phyloP scores from a whole-genome alignment of 2,113 vertebrate genomes.

The Muscicapa adusta region DNA sequence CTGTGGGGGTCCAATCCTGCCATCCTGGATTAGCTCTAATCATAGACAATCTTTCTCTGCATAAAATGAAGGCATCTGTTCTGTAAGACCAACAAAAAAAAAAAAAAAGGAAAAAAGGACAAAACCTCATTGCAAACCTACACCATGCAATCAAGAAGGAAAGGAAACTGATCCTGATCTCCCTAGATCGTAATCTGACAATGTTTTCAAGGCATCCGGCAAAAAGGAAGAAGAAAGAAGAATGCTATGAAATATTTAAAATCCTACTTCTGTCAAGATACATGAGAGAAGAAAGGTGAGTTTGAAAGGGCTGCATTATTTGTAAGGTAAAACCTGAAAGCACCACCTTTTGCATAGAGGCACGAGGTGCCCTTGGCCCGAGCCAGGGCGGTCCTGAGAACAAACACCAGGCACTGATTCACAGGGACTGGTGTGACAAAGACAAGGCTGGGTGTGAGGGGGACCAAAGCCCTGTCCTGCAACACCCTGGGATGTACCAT shows the following conservation, averaged over 20 bases:
- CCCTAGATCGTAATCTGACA: conserved; percentile 36
- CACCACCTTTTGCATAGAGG: not conserved
- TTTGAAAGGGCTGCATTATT: not conserved
- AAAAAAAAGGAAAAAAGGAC: not conserved
- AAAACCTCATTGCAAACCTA: conserved; percentile 25
- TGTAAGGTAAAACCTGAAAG: conserved; percentile 12
- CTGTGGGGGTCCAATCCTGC: conserved; percentile 58
- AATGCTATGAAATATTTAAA: conserved; percentile 54
- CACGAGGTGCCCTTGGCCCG: not conserved
- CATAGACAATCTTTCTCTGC: conserved; percentile 29
- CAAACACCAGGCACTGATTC: not conserved
- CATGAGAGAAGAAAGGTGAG: not conserved
- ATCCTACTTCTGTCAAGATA: conserved; percentile 18
- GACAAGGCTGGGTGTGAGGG: not conserved
- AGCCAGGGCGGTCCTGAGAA: not conserved
- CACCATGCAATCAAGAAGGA: conserved; percentile 39
- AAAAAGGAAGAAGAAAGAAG: conserved; percentile 23
- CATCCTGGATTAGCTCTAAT: conserved; percentile 57
- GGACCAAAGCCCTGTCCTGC: not conserved
- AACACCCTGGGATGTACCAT: not conserved
- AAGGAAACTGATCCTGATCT: conserved; percentile 46
- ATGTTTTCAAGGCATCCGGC: conserved; percentile 43
- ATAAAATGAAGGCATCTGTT: conserved; percentile 56
- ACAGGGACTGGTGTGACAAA: not conserved
- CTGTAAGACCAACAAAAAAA: not conserved